phyloP scores from a whole-genome alignment of 2,888 invertebrate species.

The Mellilla xanthometata region DNA sequence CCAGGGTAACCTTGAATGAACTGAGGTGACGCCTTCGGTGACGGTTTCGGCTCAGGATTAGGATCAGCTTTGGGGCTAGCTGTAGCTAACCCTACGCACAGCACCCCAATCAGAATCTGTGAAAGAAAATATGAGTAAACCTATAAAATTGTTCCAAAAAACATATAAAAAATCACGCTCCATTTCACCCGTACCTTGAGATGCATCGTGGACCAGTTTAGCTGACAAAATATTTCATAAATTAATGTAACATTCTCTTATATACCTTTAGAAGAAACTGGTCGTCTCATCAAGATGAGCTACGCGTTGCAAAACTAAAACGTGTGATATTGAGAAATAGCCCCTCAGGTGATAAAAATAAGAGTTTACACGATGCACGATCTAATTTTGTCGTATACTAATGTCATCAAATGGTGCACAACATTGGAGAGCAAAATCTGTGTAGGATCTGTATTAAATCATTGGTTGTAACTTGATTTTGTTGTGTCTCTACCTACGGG shows the following conservation, averaged over 20 bases:
- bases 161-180: conserved; percentile 3
- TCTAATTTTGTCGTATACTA: conserved; percentile 19
- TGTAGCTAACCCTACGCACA: conserved; percentile 11
- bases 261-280: conserved; percentile 65
- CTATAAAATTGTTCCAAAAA: not conserved
- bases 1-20: conserved; percentile 2
- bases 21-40: conserved; percentile 16
- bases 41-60: conserved; percentile 10
- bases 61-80: conserved; percentile 13
- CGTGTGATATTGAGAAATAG: conserved; percentile 37
- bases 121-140: conserved; percentile 20
- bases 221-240: conserved; percentile 58
- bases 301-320: conserved; percentile 42
- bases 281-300: conserved; percentile 54
- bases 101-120: conserved; percentile 49
- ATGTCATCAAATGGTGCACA: conserved; percentile 5
- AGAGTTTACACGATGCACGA: conserved; percentile 26
- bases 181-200: conserved; percentile 52
- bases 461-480: conserved; percentile 2
- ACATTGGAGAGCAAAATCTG: conserved; percentile 3
- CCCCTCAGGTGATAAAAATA: conserved; percentile 37
- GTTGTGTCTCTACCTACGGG: conserved; percentile 1
- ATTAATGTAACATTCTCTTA: conserved; percentile 58
- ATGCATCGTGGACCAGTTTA: conserved; percentile 60
- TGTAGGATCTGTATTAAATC: conserved; percentile 17